Conservation (phyloP, 2,113 vertebrate species). For the Pontoporia blainvillei region DNA sequence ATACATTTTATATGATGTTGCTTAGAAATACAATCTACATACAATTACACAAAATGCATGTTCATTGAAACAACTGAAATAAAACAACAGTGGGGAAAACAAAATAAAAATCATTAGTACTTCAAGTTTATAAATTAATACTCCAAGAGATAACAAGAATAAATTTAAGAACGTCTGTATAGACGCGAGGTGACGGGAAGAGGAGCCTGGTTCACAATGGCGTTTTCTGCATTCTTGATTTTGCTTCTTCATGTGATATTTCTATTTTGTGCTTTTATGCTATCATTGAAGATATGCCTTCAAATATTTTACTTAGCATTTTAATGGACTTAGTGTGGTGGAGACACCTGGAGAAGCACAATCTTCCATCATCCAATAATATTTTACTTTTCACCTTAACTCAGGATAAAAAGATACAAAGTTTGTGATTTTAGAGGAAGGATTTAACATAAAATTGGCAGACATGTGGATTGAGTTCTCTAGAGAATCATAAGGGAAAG, state of each 20-base stretch:
- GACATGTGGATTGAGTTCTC: neutral
- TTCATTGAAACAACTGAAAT: neutral
- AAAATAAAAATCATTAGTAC: neutral
- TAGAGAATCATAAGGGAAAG: neutral
- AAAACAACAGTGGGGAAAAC: neutral
- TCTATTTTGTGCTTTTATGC: too few species aligned
- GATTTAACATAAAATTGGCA: neutral
- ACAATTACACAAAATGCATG: neutral
- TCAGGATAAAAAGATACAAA: neutral
- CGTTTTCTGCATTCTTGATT: neutral
- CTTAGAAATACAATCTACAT: neutral
- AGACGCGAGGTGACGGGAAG: neutral
- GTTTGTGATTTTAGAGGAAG: neutral
- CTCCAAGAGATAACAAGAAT: neutral
- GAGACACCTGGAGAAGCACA: neutral
- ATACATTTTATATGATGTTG: neutral
- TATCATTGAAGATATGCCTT: neutral
- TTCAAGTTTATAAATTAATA: neutral
- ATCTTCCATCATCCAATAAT: neutral
- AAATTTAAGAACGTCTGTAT: too few species aligned
- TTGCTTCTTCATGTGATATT: neutral
- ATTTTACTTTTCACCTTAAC: neutral
- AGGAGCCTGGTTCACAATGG: accelerated
- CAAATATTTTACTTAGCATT: neutral
- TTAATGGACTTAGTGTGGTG: neutral